Conservation (phyloP, 1,140 invertebrate species). For the Phortica variegata region DNA sequence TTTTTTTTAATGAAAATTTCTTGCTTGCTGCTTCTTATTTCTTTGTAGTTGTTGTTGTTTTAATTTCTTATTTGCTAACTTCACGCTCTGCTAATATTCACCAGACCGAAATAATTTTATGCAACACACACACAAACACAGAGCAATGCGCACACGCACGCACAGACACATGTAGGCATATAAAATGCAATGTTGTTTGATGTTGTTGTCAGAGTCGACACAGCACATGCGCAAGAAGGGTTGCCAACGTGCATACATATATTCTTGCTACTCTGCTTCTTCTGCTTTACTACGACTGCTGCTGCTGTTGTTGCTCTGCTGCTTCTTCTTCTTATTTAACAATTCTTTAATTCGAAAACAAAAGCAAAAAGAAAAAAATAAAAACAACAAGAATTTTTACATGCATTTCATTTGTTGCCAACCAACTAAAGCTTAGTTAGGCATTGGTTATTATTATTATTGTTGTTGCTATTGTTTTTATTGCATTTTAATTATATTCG, state of each 20-base stretch:
- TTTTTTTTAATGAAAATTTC: conserved; percentile 37
- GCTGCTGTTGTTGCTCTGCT: conserved; percentile 14
- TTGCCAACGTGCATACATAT: conserved; percentile 25
- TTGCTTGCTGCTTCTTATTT: conserved; percentile 14
- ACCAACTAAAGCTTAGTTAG: conserved; percentile 41
- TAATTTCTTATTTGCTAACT: conserved; percentile 56
- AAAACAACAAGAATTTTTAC: too few species aligned
- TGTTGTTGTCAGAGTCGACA: too few species aligned
- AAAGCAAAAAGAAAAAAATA: too few species aligned
- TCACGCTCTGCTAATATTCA: conserved; percentile 57
- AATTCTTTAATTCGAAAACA: conserved; percentile 12
- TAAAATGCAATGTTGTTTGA: conserved; percentile 15
- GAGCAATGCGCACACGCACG: conserved; percentile 9
- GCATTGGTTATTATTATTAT: conserved; percentile 33
- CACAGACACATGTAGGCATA: background rate
- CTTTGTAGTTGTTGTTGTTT: conserved; percentile 30
- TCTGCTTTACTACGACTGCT: conserved; percentile 5
- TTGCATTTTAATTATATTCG: conserved; percentile 55
- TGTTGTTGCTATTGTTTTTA: conserved; percentile 27
- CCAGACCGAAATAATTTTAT: conserved; percentile 58
- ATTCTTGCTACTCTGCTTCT: too few species aligned
- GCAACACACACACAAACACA: conserved; percentile 45
- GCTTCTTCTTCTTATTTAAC: conserved; percentile 13
- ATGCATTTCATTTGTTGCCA: conserved; percentile 35
- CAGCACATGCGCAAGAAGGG: conserved; percentile 32